Evolutionary conservation across 2,888 invertebrate species (phyloP).

Genomic region (Coelogynopora nodosa): DNA sequence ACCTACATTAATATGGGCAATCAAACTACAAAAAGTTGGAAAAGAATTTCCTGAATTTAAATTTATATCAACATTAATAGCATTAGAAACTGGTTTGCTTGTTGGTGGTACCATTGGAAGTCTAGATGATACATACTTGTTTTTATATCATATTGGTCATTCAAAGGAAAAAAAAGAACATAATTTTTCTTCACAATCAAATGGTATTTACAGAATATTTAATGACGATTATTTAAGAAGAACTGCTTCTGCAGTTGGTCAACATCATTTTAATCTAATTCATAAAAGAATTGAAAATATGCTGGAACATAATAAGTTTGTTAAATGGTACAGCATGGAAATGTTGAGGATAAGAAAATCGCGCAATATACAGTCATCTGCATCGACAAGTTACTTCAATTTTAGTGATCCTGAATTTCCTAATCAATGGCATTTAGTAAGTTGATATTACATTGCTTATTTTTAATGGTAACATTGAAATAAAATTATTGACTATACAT

Average conservation of each 20-base stretch:
- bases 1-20: conserved; percentile 7
- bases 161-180: neutral
- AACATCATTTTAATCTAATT: neutral
- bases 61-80: neutral
- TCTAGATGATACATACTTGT: neutral
- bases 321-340: neutral
- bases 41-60: neutral
- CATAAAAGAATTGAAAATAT: neutral
- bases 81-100: neutral
- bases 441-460: neutral
- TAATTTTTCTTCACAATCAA: neutral
- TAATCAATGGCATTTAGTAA: conserved; percentile 12
- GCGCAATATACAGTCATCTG: too few relatives aligned
- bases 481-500: neutral
- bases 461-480: neutral
- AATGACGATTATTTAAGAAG: neutral
- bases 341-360: neutral
- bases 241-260: neutral
- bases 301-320: neutral
- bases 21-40: neutral
- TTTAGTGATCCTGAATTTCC: neutral
- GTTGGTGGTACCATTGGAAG: neutral
- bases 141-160: neutral
- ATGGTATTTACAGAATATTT: neutral
- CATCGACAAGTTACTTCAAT: too few relatives aligned